Evolutionary conservation across 2,113 vertebrate genomes (phyloP), one percentile per base, ranked within the genome.

Genomic region (Thalassarche chlororhynchos): DNA sequence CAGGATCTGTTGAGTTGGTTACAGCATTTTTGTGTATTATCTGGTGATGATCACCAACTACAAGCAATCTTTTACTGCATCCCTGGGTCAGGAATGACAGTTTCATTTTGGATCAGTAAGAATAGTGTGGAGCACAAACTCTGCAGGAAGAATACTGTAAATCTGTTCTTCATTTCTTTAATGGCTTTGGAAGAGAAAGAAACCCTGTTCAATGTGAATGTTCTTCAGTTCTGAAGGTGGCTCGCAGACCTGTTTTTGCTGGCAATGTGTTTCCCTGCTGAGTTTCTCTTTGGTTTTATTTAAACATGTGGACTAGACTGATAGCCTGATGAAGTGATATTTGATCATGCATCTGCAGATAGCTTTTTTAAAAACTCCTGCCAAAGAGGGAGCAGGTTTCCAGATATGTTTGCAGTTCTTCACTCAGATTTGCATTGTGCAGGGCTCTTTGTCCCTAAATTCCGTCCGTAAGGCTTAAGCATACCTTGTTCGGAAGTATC

Each of bases 221-320:
- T 70, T 88, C 40, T 80, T 86, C 32, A 38, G 55, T 75, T 90
- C 61, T 72, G 70, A 65, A 76, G 85, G 36, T 90, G 85, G 40
- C 75, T 80, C 54, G 18, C 83, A 64, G 84, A 38, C 84, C 71
- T 81, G 64, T 17, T 90, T 92, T 87, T 87, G n/a, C 77, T 92
- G 60, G 68, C 84, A 68, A 3, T 36, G 3, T 32, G 46, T 77
- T 95, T 94, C 46, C 6, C 12, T 57, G 29, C 40, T 7, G 3
- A 77, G 31, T 84, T 88, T 77, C 71, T 54, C 36, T 90, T 61
- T 84, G 65, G 68, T 81, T 94, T 92, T 69, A 36, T 62, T 96
- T 66, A 78, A 87, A 66, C 20, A 16, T 10, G 15, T 81, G 55
- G 32, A 81, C 46, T 84, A 38, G 54, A 62, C 76, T 32, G 51